These are phyloP conservation scores for Muscicapa striata DNA, from an alignment of 2,797 vertebrate species.

Conservation along the genomic window DNA sequence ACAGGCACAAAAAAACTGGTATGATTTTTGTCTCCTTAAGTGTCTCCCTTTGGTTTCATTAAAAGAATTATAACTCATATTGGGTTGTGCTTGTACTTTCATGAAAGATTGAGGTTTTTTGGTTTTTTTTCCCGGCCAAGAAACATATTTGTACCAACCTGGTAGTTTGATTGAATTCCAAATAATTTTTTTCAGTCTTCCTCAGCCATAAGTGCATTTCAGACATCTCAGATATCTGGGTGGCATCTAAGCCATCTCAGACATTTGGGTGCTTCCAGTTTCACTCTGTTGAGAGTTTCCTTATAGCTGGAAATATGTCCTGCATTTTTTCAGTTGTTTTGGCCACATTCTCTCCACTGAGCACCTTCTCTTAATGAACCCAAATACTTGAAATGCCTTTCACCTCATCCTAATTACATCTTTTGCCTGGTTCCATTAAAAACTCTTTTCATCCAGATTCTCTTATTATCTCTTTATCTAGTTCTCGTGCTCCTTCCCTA, in stretches of 20 bases:
- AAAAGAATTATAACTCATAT: background rate
- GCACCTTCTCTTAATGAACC: background rate
- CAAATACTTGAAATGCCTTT: background rate
- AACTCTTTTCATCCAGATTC: background rate
- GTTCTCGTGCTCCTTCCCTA: background rate
- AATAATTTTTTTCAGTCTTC: background rate
- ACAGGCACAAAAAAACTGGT: background rate
- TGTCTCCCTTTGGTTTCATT: background rate
- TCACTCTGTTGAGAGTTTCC: background rate
- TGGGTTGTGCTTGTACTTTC: background rate
- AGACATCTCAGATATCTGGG: background rate
- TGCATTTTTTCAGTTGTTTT: background rate
- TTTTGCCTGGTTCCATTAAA: background rate
- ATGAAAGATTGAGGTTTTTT: background rate
- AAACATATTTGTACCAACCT: background rate
- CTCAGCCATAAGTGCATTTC: background rate
- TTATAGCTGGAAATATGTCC: background rate
- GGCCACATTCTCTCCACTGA: background rate
- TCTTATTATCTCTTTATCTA: background rate
- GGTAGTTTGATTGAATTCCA: background rate
- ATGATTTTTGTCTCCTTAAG: background rate
- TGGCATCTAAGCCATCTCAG: no score
- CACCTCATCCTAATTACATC: background rate
- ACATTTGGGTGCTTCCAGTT: background rate
- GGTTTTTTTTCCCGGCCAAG: background rate